Evolutionary conservation across 2,888 invertebrate genomes (phyloP), one percentile per base, ranked within the genome.

Genomic region (Noctua janthe): DNA sequence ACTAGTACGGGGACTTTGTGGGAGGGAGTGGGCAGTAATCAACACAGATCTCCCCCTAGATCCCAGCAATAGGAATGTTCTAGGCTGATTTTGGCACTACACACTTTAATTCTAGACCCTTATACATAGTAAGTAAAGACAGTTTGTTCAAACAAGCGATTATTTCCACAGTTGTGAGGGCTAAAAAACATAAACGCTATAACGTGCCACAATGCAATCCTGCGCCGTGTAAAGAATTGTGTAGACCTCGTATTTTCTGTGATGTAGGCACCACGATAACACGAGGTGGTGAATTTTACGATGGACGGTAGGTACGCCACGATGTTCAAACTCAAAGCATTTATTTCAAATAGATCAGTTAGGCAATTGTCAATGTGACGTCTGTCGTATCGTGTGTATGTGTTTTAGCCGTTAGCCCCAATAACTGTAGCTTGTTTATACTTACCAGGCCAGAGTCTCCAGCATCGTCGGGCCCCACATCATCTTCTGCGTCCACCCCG

Each of bases 401-500:
- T 35, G 17, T 20, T 4, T 35, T 17, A 20, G 10, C 29, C 17
- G 7, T 62, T 15, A 29, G 64, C 64, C n/a, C 7, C 20, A 69
- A n/a, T 1, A 47, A 43, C 11, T 66, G n/a, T 70, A 62, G 1
- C 17, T 11, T 20, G 2, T 3, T 7, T 78, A 23, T 51, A 66
- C 87, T 0, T 59, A 96, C 96, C 95, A 97, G 92, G 76, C 96
- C 96, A 0, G 94, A 92, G 87, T 97, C 97, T 0, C 96, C 97
- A 10, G 97, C 97, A 83, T 97, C 97, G 0, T 97, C 97, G 0
- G 96, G 94, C 0, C 92, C 94, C 15, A 97, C 94, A 47, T 97
- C 97, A 15, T 97, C 97, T 66, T 98, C 98, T 7, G 97, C 96
- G 83, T 98, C 98, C 74, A 98, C 97, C 0, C 99, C 99, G 94